These are phyloP conservation scores for Plebejus anna DNA, from an alignment of 2,888 invertebrate species.

Conservation along the genomic window DNA sequence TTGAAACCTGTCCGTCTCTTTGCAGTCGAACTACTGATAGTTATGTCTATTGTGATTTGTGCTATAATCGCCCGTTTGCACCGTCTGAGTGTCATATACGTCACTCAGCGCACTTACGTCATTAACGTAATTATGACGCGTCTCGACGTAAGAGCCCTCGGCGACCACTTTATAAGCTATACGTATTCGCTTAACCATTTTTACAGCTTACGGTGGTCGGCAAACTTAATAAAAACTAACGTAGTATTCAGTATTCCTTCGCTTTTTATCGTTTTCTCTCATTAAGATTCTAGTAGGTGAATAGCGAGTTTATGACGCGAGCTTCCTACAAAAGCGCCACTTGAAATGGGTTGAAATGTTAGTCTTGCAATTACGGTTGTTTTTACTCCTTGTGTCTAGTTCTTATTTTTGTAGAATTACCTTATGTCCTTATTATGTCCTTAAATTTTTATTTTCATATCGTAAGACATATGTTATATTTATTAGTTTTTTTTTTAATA, in stretches of 20 bases:
- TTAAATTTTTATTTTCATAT: neutral
- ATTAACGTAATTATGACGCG: conserved; percentile 48
- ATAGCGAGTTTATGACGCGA: conserved; percentile 42
- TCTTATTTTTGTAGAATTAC: neutral
- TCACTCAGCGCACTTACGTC: conserved; percentile 40
- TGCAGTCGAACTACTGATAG: no score
- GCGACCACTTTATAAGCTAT: conserved; percentile 65
- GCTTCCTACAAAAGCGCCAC: conserved; percentile 37
- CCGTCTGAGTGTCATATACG: neutral
- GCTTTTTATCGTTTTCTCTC: conserved; percentile 43
- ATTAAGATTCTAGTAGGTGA: conserved; percentile 41
- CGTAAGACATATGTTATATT: no score
- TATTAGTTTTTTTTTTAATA: no score
- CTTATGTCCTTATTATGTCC: neutral
- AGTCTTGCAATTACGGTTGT: conserved; percentile 20
- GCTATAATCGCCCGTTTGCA: neutral
- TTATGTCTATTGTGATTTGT: no score
- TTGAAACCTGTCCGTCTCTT: no score
- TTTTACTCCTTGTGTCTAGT: neutral
- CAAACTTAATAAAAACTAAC: conserved; percentile 48
- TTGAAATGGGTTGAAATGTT: conserved; percentile 28
- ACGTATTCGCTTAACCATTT: conserved; percentile 52
- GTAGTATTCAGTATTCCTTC: conserved; percentile 39
- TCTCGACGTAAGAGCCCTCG: conserved; percentile 55
- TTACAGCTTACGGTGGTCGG: conserved; percentile 46